phyloP scores from a whole-genome alignment of 1,140 invertebrate genomes.

The Drosophila santomea region DNA sequence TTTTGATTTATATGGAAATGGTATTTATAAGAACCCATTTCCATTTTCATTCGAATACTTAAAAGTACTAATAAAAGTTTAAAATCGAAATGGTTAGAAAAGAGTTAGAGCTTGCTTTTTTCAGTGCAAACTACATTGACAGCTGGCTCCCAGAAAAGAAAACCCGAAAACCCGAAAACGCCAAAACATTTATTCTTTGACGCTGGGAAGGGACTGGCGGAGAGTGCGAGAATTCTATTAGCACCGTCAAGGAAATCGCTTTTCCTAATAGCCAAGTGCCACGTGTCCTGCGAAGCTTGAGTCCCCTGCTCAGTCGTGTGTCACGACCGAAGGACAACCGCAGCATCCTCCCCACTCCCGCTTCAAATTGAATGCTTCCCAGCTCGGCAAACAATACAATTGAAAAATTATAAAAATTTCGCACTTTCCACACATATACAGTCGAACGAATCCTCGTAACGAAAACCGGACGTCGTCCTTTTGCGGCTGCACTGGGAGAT shows the following conservation, averaged over 20 bases:
- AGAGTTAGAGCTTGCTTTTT: neutral
- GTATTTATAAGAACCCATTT: neutral
- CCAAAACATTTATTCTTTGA: conserved; percentile 48
- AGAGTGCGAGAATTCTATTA: conserved; percentile 66
- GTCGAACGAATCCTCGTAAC: conserved; percentile 40
- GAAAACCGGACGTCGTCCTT: conserved; percentile 60
- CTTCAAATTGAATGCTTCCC: conserved; percentile 1
- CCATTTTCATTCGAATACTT: no score
- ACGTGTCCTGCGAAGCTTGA: conserved; percentile 56
- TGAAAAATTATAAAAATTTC: conserved; percentile 83
- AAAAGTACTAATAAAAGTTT: no score
- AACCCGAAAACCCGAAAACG: conserved; percentile 37
- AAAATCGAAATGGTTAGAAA: no score
- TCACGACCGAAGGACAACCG: conserved; percentile 66
- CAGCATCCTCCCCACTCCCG: conserved; percentile 51
- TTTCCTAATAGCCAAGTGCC: conserved; percentile 70
- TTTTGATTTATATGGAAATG: neutral
- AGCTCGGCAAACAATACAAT: conserved; percentile 69
- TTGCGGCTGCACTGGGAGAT: conserved; percentile 53
- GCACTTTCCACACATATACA: conserved; percentile 48
- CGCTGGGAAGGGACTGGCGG: neutral
- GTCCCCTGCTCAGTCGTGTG: conserved; percentile 67
- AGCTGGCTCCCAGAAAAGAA: conserved; percentile 36
- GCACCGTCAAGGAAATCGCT: conserved; percentile 72
- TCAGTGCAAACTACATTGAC: conserved; percentile 30